Evolutionary conservation across 2,888 invertebrate genomes (phyloP), one percentile per base, ranked within the genome.

Genomic region (Argyra leucocephala): DNA sequence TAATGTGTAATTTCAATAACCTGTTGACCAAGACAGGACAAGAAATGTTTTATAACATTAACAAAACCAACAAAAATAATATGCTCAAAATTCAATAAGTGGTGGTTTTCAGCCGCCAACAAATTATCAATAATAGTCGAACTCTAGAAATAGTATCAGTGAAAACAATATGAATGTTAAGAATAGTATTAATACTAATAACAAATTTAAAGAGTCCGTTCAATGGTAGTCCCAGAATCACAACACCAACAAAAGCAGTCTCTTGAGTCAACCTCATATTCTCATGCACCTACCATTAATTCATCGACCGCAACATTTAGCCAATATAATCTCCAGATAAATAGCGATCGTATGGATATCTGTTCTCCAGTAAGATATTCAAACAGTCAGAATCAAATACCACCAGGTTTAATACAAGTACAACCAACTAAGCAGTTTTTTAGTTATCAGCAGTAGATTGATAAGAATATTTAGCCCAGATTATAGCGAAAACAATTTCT

Each of bases 381-480:
- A 61, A 67, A 67, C 63, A 64, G 67, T 57, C 57, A 65, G 31
- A 66, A 67, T 61, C 65, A 68, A 15, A 69, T 68, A 22, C 65
- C 66, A 48, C 36, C 69, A 67, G 37, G 72, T 70, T 62, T 70
- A 66, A 60, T 70, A 67, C 60, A 65, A 69, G 69, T 71, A 70
- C 70, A 15, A 22, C 31, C 22, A 60, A 37, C n/a, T 24, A 68
- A 68, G 21, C 69, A 70, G 57, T 71, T 72, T n/a, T 64, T n/a
- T n/a, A n/a, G n/a, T n/a, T n/a, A n/a, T n/a, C n/a, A n/a, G n/a
- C n/a, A n/a, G n/a, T n/a, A n/a, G n/a, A n/a, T n/a, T n/a, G n/a
- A n/a, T 68, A 10, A 80, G 80, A 0, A 72, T 80, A 66, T 80
- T 80, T 66, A 80, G 79, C 67, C 79, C 80, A 15, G 80, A 79